Evolutionary conservation across 2,113 vertebrate genomes (phyloP), one percentile per base, ranked within the genome.

Genomic region (Verasper variegatus): DNA sequence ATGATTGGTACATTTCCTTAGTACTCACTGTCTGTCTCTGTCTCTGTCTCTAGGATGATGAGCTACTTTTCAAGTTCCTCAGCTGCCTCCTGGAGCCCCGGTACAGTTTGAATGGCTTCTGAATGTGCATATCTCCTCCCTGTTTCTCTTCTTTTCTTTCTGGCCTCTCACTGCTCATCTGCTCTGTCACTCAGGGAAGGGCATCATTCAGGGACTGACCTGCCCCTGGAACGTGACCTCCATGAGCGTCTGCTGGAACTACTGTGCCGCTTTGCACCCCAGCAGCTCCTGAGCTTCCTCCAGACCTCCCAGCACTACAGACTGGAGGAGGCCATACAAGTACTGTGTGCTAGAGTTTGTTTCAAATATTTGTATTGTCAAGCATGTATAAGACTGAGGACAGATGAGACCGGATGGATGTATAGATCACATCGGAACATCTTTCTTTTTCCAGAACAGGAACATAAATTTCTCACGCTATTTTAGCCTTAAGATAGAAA

Each of bases 311-410:
- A 97, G 76, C 92, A 90, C 85, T 99, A 97, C 92, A 95, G 96
- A 18, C 91, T 99, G 64, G 96, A 99, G 81, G 96, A 98, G 85
- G 94, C 97, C 70, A 94, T 98, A 86, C 94, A 97, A 92, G 97
- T 98, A 80, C 47, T 5, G 0, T 20, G 10, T 56, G 5, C 11
- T 14, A 64, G 23, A 54, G 5, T 55, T 23, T 55, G 2, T 20
- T 35, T 18, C 26, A 60, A 20, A 35, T 60, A 35, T 59, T 2
- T 35, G 5, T 54, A n/a, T 6, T 5, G 17, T 20, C 5, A 12
- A 52, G 20, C 51, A 52, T 52, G 24, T 59, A 35, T 31, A 26
- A 59, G 57, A 42, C 40, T 13, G 40, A 42, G 40, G 40, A 37
- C 35, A 42, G 40, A 42, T 42, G 12, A 12, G 40, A 42, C 40